A percentile compares a stretch with the other conserved stretches of the same genome.
These are phyloP conservation scores for Eudasyphora cyanicolor DNA, from an alignment of 2,888 invertebrate genomes.

Conservation along the genomic window DNA sequence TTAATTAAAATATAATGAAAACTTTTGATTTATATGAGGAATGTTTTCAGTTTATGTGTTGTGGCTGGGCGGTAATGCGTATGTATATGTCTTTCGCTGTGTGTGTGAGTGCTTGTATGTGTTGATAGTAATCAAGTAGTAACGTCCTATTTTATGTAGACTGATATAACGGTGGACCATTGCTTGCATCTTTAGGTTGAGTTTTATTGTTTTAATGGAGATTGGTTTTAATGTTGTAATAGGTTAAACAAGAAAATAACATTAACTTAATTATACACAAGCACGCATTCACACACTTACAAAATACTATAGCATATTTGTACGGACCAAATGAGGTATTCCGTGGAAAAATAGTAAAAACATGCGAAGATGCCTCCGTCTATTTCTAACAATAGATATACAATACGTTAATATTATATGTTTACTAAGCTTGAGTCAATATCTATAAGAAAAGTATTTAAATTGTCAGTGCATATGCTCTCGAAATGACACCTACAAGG, in stretches of 20 bases:
- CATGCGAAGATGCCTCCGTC: too few species aligned
- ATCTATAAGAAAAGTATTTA: too few species aligned
- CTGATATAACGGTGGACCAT: not conserved
- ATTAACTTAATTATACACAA: slow-evolving; percentile 53
- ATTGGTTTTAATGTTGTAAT: slow-evolving; percentile 45
- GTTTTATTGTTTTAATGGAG: slow-evolving; percentile 45
- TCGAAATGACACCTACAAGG: too few species aligned
- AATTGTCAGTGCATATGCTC: too few species aligned
- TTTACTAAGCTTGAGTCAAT: too few species aligned
- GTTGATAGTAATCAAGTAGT: not conserved
- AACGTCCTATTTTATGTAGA: not conserved
- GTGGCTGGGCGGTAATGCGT: not conserved
- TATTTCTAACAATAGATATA: too few species aligned
- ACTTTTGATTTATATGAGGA: slow-evolving; percentile 51
- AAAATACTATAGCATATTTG: not conserved
- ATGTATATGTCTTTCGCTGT: not conserved
- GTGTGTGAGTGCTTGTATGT: not conserved
- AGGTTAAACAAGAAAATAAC: slow-evolving; percentile 47
- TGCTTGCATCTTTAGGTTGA: not conserved
- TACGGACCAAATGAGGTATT: too few species aligned
- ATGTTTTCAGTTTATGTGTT: not conserved
- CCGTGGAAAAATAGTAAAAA: too few species aligned
- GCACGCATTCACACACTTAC: not conserved
- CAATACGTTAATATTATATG: too few species aligned
- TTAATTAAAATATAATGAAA: slow-evolving; percentile 55